These are phyloP conservation scores for Craniophora ligustri DNA, from an alignment of 2,888 invertebrate genomes.

Conservation along the genomic window DNA sequence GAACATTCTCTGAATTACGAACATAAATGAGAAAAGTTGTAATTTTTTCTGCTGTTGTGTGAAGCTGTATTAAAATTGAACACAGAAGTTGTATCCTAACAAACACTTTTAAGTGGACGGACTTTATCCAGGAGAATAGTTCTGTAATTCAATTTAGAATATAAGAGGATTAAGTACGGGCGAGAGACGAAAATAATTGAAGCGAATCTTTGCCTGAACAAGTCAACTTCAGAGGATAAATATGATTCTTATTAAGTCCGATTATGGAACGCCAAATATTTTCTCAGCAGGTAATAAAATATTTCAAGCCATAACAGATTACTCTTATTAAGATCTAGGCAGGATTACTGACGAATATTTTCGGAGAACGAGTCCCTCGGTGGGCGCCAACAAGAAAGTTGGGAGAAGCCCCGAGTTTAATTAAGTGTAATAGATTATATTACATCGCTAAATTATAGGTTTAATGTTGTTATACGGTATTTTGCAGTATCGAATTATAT, in stretches of 20 bases:
- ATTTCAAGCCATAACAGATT: conserved; percentile 20
- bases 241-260: conserved; percentile 9
- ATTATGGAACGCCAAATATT: conserved; percentile 3
- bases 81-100: conserved; percentile 16
- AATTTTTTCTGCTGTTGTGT: conserved; percentile 29
- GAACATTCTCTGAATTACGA: conserved; percentile 27
- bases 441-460: conserved; percentile 35
- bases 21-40: conserved; percentile 41
- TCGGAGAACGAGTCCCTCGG: conserved; percentile 38
- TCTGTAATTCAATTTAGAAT: conserved; percentile 14
- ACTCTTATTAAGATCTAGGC: conserved; percentile 37
- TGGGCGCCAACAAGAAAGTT: conserved; percentile 53
- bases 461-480: conserved; percentile 27
- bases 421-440: conserved; percentile 40
- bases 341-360: conserved; percentile 42
- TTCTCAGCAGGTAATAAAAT: conserved; percentile 32
- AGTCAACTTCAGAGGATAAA: not conserved
- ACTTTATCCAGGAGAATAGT: conserved; percentile 10
- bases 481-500: conserved; percentile 35
- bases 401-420: conserved; percentile 26
- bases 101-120: conserved; percentile 14
- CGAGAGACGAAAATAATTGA: conserved; percentile 10
- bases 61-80: conserved; percentile 21
- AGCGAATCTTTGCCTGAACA: not conserved
- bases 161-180: conserved; percentile 20